phyloP scores from a whole-genome alignment of 2,888 invertebrate species.

The Nemapogon koenigi region DNA sequence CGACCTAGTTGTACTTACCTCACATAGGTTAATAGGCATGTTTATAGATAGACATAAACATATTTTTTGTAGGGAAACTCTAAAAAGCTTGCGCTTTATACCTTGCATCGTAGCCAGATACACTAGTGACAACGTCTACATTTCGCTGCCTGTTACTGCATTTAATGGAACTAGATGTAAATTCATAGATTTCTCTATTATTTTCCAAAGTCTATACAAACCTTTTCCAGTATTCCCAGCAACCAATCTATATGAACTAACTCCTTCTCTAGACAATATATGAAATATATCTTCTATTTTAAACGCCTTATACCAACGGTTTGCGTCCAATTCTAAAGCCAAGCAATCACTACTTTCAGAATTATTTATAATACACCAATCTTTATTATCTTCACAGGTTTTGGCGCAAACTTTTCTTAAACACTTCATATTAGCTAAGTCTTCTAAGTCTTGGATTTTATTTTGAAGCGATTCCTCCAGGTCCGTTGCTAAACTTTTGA shows the following conservation, averaged over 20 bases:
- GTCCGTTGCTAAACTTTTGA: constrained; percentile 75
- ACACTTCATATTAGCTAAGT: constrained; percentile 34
- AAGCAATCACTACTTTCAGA: constrained; percentile 26
- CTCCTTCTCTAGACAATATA: constrained; percentile 49
- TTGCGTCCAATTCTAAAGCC: constrained; percentile 30
- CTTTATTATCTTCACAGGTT: constrained; percentile 20
- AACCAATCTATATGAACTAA: constrained; percentile 64
- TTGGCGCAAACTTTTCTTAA: constrained; percentile 23
- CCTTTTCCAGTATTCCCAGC: constrained; percentile 81
- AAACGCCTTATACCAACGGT: constrained; percentile 66
- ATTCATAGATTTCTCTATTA: no score
- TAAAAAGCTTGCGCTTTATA: no score
- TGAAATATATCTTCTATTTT: constrained; percentile 63
- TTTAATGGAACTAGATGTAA: no score
- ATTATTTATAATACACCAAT: constrained; percentile 36
- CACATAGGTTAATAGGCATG: no score
- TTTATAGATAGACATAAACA: no score
- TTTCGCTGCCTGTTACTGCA: no score
- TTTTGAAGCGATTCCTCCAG: constrained; percentile 49
- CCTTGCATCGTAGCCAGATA: no score
- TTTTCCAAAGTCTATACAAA: no score
- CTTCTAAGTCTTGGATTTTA: constrained; percentile 57
- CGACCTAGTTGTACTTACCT: no score
- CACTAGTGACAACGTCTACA: no score
- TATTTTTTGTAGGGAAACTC: no score